Evolutionary conservation across 1,140 invertebrate genomes (phyloP).

Genomic region (Papilio glaucus): DNA sequence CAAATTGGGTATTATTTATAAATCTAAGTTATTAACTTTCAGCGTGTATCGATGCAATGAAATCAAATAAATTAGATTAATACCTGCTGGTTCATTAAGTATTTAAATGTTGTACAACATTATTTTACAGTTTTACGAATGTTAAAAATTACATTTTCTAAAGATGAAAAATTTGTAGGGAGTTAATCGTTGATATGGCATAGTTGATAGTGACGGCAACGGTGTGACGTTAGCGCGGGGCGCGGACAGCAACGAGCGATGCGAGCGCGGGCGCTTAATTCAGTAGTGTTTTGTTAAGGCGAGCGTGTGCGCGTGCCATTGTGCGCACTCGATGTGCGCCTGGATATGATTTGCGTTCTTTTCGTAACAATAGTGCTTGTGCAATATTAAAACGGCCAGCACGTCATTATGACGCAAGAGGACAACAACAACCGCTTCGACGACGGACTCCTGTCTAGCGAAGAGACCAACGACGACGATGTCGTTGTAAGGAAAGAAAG

Average conservation of each 20-base stretch:
- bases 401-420: constrained; percentile 72
- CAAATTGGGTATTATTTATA: no score
- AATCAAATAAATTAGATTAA: no score
- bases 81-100: no score
- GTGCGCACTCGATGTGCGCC: constrained; percentile 57
- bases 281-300: constrained; percentile 63
- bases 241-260: constrained; percentile 41
- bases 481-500: constrained; percentile 69
- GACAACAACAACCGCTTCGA: constrained; percentile 56
- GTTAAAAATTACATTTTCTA: no score
- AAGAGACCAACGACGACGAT: constrained; percentile 66
- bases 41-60: no score
- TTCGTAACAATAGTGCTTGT: constrained; percentile 58
- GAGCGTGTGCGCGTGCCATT: constrained; percentile 58
- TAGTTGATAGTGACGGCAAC: constrained; percentile 31
- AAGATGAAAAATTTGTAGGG: background rate
- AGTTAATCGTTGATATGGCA: constrained; percentile 9
- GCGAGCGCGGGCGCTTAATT: constrained; percentile 63
- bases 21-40: no score
- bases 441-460: constrained; percentile 61
- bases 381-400: constrained; percentile 55
- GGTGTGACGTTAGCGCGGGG: constrained; percentile 50
- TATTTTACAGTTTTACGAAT: no score
- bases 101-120: no score
- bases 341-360: constrained; percentile 67